Base-by-base conservation (phyloP, 2,113 vertebrate species). In the Burhinus bistriatus region DNA sequence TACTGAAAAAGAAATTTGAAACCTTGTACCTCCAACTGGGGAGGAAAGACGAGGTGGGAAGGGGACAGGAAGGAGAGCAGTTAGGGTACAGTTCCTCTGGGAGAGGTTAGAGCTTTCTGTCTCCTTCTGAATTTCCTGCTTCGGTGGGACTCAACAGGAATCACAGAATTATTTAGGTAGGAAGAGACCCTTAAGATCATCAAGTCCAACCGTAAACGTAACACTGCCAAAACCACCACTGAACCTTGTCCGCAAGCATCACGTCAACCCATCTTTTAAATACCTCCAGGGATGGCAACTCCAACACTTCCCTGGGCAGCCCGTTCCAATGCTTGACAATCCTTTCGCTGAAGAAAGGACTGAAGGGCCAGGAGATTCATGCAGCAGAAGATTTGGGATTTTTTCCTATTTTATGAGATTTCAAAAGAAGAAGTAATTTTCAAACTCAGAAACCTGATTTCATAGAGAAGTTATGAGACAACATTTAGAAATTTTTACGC, bases 201-300 rank as follows among this genome's bases (percentile, higher is more conserved):
- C 14, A 7, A 55, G 17, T 79, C 51, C 32, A 88, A 51, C 16
- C 2, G 4, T 36, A 19, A 71, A 64, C 8, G 19, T 55, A 64
- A 20, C 12, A 38, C 6, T 54, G 2, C 6, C 30, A 70, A 87
- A 11, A 6, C n/a, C 20, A 62, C 26, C 13, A 25, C 30, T 47
- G 44, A 82, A 29, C 10, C 7, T 29, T 6, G 30, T 29, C 25
- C 17, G 21, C 27, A 55, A 15, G 8, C 3, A 3, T 13, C 36
- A 45, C 2, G 0, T 34, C 36, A 54, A 52, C 34, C 21, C 0
- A 0, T 11, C 14, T 54, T 54, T 44, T 21, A 40, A 69, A 44
- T 10, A 22, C 7, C 15, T 71, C 11, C 14, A 38, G 18, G 13
- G 9, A n/a, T 9, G 38, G 15, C 30, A 11, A 76, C 30, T 52